A percentile compares a stretch with the other conserved stretches of the same genome.
These are phyloP conservation scores for Meloidogyne floridensis DNA, from an alignment of 1,140 invertebrate genomes.

Conservation along the genomic window DNA sequence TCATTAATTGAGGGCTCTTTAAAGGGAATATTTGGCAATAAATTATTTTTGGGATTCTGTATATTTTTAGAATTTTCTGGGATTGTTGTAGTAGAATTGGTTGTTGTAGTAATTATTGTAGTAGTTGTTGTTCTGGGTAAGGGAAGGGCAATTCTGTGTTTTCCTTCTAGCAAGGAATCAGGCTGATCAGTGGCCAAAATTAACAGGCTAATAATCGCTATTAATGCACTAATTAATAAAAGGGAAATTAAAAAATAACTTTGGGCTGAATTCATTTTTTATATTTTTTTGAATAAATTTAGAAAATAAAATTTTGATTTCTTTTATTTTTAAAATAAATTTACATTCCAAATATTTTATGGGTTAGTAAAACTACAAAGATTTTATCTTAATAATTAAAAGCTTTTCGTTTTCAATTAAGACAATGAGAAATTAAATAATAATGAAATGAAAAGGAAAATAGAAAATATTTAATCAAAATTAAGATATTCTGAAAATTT, in stretches of 20 bases:
- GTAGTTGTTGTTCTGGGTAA: background rate
- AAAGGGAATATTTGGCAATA: background rate
- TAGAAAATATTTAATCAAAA: too few species aligned
- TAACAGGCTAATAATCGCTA: slow-evolving; percentile 18
- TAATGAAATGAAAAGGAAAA: too few species aligned
- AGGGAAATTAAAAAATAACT: slow-evolving; percentile 24
- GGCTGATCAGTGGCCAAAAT: slow-evolving; percentile 28
- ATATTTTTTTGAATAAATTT: background rate
- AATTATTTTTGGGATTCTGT: background rate
- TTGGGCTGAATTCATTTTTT: slow-evolving; percentile 25
- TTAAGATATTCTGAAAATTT: too few species aligned
- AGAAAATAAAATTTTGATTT: too few species aligned
- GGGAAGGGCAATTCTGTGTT: background rate
- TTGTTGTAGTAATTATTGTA: background rate
- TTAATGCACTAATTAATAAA: slow-evolving; percentile 25
- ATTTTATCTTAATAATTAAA: too few species aligned
- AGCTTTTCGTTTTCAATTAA: too few species aligned
- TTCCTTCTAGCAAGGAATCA: slow-evolving; percentile 23
- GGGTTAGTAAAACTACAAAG: too few species aligned
- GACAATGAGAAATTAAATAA: too few species aligned
- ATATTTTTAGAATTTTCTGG: background rate
- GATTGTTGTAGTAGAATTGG: background rate
- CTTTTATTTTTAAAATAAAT: too few species aligned
- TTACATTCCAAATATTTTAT: too few species aligned
- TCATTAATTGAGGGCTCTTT: slow-evolving; percentile 1